Evolutionary conservation across 2,113 vertebrate genomes (phyloP).

Genomic region (Eptatretus burgeri): DNA sequence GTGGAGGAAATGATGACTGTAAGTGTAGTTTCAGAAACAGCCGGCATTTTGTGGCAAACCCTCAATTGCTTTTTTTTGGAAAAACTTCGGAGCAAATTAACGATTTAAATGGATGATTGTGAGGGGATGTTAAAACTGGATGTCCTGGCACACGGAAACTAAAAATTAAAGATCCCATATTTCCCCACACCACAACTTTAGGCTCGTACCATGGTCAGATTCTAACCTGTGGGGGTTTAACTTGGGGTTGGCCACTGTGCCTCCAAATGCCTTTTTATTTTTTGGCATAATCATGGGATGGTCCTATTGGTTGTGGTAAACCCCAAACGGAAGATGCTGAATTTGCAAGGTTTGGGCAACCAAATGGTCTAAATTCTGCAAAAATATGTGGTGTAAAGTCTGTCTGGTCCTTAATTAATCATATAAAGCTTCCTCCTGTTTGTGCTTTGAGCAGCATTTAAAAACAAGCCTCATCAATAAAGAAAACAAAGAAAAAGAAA

Average conservation of each 20-base stretch:
- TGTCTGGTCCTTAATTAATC: constrained; percentile 10
- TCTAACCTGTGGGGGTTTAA: too few relatives aligned
- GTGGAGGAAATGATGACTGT: constrained; percentile 48
- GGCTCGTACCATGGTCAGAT: too few relatives aligned
- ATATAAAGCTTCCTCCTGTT: constrained; percentile 5
- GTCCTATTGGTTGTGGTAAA: too few relatives aligned
- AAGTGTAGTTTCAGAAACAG: constrained; percentile 34
- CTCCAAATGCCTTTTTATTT: too few relatives aligned
- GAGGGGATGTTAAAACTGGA: constrained; percentile 11
- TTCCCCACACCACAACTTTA: too few relatives aligned
- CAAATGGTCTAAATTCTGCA: constrained; percentile 14
- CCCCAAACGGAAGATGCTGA: too few relatives aligned
- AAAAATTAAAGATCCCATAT: too few relatives aligned
- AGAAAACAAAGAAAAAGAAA: neutral
- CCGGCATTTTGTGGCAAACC: constrained; percentile 47
- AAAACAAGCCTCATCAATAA: neutral
- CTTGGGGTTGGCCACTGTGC: too few relatives aligned
- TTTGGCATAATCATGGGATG: too few relatives aligned
- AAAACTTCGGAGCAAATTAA: constrained; percentile 53
- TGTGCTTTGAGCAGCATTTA: too few relatives aligned
- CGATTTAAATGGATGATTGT: constrained; percentile 51
- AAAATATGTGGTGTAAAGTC: constrained; percentile 8
- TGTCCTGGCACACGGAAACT: too few relatives aligned
- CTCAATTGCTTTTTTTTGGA: constrained; percentile 65
- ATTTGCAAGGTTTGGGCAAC: too few relatives aligned